These are phyloP conservation scores for Vidua macroura DNA, from an alignment of 2,113 vertebrate genomes.

Conservation along the genomic window DNA sequence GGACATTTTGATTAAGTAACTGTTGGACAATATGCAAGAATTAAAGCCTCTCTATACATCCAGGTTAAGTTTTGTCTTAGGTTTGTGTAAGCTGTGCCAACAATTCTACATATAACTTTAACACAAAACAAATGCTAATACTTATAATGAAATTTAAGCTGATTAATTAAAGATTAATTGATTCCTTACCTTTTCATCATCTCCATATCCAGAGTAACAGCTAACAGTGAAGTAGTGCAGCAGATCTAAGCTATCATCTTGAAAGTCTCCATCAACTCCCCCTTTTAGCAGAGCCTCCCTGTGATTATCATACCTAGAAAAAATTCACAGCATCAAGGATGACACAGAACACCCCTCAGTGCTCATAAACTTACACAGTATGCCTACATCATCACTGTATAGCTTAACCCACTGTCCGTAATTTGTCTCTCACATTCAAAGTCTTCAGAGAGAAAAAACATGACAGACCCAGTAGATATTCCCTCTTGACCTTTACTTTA, in stretches of 20 bases:
- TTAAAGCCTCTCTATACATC: background rate
- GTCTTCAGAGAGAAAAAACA: background rate
- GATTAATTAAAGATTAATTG: background rate
- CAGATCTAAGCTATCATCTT: conserved; percentile 90
- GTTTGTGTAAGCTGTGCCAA: background rate
- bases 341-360: background rate
- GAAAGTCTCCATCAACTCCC: conserved; percentile 86
- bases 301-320: conserved; percentile 93
- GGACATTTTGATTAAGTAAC: background rate
- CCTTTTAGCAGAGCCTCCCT: conserved; percentile 91
- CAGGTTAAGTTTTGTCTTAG: background rate
- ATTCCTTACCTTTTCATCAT: conserved; percentile 85
- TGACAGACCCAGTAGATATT: background rate
- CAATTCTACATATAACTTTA: background rate
- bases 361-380: background rate
- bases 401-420: background rate
- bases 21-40: background rate
- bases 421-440: background rate
- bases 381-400: accelerated
- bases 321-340: background rate
- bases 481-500: background rate
- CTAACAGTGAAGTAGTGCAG: conserved; percentile 91
- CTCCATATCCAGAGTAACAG: conserved; percentile 91
- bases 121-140: background rate
- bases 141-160: background rate